These are phyloP conservation scores for Micronycteris hirsuta DNA, from an alignment of 2,113 vertebrate species.

Conservation along the genomic window DNA sequence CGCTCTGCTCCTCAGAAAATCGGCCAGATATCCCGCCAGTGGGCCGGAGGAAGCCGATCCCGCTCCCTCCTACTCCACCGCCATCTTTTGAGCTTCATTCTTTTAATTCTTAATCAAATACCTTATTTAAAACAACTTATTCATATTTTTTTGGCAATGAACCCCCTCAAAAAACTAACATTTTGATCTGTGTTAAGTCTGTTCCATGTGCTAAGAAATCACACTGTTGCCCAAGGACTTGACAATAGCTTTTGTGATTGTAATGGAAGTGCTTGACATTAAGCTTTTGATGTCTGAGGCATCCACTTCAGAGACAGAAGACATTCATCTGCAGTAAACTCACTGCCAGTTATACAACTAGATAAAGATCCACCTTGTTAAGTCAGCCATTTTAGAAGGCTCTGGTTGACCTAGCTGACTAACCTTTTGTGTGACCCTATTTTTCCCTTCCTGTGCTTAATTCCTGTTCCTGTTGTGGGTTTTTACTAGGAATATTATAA, in stretches of 20 bases:
- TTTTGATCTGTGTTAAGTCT: not conserved
- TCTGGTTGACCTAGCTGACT: not conserved
- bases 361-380: not conserved
- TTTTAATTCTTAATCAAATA: too few species aligned
- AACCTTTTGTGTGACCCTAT: not conserved
- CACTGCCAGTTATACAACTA: not conserved
- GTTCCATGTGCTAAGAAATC: not conserved
- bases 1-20: too few species aligned
- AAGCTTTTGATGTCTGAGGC: not conserved
- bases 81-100: too few species aligned
- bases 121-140: too few species aligned
- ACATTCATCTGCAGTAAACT: not conserved
- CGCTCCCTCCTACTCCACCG: too few species aligned
- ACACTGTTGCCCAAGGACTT: not conserved
- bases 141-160: not conserved
- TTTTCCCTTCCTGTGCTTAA: not conserved
- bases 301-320: not conserved
- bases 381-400: not conserved
- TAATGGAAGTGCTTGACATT: not conserved
- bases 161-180: not conserved
- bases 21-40: too few species aligned
- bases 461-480: too few species aligned
- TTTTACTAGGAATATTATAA: too few species aligned
- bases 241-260: not conserved
- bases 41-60: too few species aligned